Percentiles rank a stretch among this genome's conserved stretches.
These are phyloP conservation scores for Drosophila sproati DNA, from an alignment of 1,140 invertebrate species.

Conservation along the genomic window DNA sequence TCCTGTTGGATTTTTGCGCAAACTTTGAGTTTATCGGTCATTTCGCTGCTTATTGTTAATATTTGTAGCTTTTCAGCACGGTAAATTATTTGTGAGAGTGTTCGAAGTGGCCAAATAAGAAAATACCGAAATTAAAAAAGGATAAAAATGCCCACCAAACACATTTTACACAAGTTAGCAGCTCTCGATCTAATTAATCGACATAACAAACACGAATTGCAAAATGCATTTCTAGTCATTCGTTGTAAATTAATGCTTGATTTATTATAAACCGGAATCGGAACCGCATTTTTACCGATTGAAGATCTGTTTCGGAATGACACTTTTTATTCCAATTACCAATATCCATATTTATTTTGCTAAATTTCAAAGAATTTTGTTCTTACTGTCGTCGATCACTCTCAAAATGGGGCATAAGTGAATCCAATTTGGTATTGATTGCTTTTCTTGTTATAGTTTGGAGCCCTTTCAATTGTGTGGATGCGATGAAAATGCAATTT, in stretches of 20 bases:
- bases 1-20: background rate
- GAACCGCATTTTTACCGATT: no score
- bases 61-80: background rate
- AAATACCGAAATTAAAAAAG: background rate
- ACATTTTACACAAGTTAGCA: background rate
- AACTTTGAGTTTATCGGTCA: background rate
- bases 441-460: constrained; percentile 11
- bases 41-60: background rate
- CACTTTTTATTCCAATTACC: background rate
- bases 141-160: background rate
- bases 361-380: no score
- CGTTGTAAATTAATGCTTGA: no score
- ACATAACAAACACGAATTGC: background rate
- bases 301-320: no score
- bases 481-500: constrained; percentile 46
- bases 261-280: no score
- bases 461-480: constrained; percentile 27
- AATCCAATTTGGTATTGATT: background rate
- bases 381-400: no score
- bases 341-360: no score
- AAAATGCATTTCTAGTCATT: no score
- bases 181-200: background rate
- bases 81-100: background rate
- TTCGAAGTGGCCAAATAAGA: background rate
- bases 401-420: no score